Conservation (phyloP, 2,888 invertebrate species). For the Cecidostiba fungosa region DNA sequence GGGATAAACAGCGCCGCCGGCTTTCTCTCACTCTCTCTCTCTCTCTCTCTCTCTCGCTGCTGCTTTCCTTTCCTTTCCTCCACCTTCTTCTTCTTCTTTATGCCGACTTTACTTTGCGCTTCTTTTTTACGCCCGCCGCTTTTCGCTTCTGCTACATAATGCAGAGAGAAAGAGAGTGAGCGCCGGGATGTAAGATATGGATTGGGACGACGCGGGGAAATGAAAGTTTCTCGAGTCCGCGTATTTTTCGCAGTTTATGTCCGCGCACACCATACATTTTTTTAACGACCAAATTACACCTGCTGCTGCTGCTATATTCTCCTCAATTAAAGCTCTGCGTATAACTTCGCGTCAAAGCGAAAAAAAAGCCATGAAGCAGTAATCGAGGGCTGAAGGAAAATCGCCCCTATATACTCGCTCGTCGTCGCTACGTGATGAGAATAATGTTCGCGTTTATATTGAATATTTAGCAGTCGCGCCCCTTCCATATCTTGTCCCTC, state of each 20-base stretch:
- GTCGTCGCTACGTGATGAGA: constrained; percentile 75
- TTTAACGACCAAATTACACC: background rate
- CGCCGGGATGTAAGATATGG: constrained; percentile 49
- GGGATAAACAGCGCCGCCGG: constrained; percentile 70
- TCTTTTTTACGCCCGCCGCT: constrained; percentile 55
- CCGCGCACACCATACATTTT: background rate
- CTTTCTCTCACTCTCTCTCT: constrained; percentile 55
- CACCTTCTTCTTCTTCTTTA: constrained; percentile 45
- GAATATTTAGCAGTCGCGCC: constrained; percentile 77
- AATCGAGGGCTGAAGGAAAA: constrained; percentile 2
- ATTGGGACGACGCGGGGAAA: constrained; percentile 4
- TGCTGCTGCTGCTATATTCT: background rate
- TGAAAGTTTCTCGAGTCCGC: constrained; percentile 32
- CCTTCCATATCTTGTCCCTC: constrained; percentile 60
- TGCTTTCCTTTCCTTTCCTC: constrained; percentile 20
- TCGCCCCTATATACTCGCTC: constrained; percentile 42
- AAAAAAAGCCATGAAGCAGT: constrained; percentile 13
- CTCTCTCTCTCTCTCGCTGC: constrained; percentile 28
- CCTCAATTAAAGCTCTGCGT: background rate
- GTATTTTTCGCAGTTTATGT: constrained; percentile 13
- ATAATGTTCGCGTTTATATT: constrained; percentile 79
- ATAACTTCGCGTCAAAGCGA: background rate
- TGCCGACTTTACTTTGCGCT: constrained; percentile 55
- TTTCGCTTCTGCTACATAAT: constrained; percentile 56
- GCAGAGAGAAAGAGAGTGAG: constrained; percentile 33